These are phyloP conservation scores for Anolis sagrei DNA, from an alignment of 2,113 vertebrate species.

Conservation along the genomic window DNA sequence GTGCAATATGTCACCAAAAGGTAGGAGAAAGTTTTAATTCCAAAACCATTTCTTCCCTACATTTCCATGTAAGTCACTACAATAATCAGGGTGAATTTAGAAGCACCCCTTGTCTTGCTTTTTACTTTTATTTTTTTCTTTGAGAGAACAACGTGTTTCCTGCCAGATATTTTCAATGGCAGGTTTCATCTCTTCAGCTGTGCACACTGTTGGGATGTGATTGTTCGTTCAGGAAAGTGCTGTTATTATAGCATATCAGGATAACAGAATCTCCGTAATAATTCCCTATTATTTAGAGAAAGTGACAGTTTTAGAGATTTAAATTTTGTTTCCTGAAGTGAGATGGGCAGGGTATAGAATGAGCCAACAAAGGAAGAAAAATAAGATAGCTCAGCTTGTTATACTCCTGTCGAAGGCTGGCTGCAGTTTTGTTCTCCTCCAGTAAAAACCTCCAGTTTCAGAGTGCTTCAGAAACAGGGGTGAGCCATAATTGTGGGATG, in stretches of 20 bases:
- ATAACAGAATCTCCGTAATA: not conserved
- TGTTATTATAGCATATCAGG: slow-evolving; percentile 39
- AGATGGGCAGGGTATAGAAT: slow-evolving; percentile 13
- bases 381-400: slow-evolving; percentile 14
- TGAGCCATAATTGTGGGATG: not conserved
- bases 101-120: not conserved
- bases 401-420: not conserved
- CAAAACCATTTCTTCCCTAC: slow-evolving; percentile 29
- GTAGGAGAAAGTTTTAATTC: slow-evolving; percentile 34
- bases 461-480: slow-evolving; percentile 2
- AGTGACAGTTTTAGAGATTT: slow-evolving; percentile 37
- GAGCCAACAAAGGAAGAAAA: not conserved
- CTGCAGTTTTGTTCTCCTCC: slow-evolving; percentile 6
- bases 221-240: slow-evolving; percentile 37
- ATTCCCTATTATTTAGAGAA: slow-evolving; percentile 31
- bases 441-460: not conserved
- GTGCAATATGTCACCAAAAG: slow-evolving; percentile 33
- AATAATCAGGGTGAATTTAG: slow-evolving; percentile 38
- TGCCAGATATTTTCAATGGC: slow-evolving; percentile 40
- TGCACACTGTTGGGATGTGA: not conserved
- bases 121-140: not conserved
- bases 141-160: slow-evolving; percentile 36
- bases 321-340: slow-evolving; percentile 39
- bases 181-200: slow-evolving; percentile 43
- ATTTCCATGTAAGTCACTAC: slow-evolving; percentile 36